Conservation (phyloP, 2,888 invertebrate species). For the Ophion costatus region DNA sequence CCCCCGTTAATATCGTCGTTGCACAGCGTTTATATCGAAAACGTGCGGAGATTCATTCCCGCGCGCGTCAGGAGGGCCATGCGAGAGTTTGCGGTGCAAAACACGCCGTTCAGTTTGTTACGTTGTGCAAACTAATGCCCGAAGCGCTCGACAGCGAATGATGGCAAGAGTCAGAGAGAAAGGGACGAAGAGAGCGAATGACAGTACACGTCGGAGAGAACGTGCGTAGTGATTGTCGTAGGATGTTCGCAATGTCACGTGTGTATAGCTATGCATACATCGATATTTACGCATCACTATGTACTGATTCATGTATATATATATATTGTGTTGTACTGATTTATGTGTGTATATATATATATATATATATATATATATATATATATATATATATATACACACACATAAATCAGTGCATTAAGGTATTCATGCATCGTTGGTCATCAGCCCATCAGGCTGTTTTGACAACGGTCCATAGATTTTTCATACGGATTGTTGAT, state of each 20-base stretch:
- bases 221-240: constrained; percentile 27
- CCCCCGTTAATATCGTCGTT: constrained; percentile 40
- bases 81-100: constrained; percentile 4
- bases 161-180: neutral
- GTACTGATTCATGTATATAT: no score
- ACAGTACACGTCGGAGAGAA: neutral
- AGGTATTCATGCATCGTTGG: neutral
- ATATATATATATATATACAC: neutral
- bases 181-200: neutral
- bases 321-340: no score
- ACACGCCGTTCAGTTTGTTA: constrained; percentile 53
- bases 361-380: no score
- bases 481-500: no score
- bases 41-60: constrained; percentile 4
- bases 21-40: constrained; percentile 14
- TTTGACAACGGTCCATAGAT: no score
- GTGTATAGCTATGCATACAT: neutral
- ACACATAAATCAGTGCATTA: neutral
- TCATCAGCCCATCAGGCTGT: neutral
- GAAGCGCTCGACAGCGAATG: constrained; percentile 9
- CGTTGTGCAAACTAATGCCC: constrained; percentile 47
- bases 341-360: neutral
- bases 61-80: neutral
- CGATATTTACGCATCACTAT: neutral
- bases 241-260: neutral